These are phyloP conservation scores for Agapostemon virescens DNA, from an alignment of 2,888 invertebrate genomes.

Conservation along the genomic window DNA sequence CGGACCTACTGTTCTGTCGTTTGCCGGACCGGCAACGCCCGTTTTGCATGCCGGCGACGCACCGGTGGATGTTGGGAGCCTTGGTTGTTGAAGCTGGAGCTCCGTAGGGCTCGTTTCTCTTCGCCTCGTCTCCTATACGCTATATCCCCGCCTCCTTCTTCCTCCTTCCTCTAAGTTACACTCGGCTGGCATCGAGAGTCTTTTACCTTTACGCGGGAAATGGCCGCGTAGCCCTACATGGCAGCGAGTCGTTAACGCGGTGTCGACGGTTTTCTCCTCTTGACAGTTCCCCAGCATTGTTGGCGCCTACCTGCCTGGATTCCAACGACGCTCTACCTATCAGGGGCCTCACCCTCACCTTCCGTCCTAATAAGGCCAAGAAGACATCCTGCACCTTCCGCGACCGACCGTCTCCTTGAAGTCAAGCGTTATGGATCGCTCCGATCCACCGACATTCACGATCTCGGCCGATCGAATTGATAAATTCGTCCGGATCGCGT, in stretches of 20 bases:
- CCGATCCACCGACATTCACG: not conserved
- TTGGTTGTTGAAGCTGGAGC: constrained; percentile 26
- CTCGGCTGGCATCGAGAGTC: constrained; percentile 40
- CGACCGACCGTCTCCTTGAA: constrained; percentile 16
- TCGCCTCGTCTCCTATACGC: constrained; percentile 29
- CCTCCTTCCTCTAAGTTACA: constrained; percentile 42
- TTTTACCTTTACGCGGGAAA: constrained; percentile 65
- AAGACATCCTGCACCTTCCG: constrained; percentile 46
- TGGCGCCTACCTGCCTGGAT: constrained; percentile 70
- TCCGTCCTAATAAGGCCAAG: constrained; percentile 62
- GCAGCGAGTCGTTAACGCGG: constrained; percentile 74
- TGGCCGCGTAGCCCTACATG: constrained; percentile 71
- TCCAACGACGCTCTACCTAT: constrained; percentile 66
- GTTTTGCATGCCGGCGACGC: constrained; percentile 66
- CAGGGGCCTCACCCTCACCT: constrained; percentile 65
- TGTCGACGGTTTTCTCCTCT: constrained; percentile 69
- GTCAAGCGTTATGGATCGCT: constrained; percentile 38
- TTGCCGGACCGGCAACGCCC: constrained; percentile 66
- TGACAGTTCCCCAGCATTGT: constrained; percentile 69
- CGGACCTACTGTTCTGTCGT: constrained; percentile 69
- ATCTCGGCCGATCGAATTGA: constrained; percentile 33
- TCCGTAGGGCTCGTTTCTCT: constrained; percentile 59
- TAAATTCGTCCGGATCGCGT: constrained; percentile 18
- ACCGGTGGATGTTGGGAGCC: constrained; percentile 40
- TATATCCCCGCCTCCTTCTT: constrained; percentile 16